Percentiles rank a stretch among this genome's conserved stretches.
phyloP scores from a whole-genome alignment of 2,888 invertebrate species.

The Monochamus alternatus region DNA sequence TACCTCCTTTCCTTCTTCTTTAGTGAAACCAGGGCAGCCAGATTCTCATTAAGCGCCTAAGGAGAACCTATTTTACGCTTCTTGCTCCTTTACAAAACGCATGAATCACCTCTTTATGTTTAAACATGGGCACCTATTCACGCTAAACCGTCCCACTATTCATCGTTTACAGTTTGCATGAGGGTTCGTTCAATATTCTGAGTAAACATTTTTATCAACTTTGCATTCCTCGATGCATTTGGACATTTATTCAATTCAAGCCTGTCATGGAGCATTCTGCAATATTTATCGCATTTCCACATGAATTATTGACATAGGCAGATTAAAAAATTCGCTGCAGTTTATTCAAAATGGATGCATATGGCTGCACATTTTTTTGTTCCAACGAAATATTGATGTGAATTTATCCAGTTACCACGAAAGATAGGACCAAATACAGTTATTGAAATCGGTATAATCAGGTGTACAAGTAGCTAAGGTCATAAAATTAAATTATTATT shows the following conservation, averaged over 20 bases:
- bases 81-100: background rate
- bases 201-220: constrained; percentile 50
- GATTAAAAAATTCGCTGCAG: constrained; percentile 25
- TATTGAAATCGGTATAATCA: no score
- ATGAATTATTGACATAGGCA: constrained; percentile 44
- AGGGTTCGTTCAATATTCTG: constrained; percentile 36
- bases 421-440: no score
- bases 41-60: no score
- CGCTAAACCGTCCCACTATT: constrained; percentile 24
- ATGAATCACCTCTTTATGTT: constrained; percentile 4
- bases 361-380: constrained; percentile 5
- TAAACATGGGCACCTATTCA: constrained; percentile 6
- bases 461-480: no score
- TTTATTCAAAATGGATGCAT: constrained; percentile 20
- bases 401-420: no score
- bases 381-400: background rate
- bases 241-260: constrained; percentile 45
- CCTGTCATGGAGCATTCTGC: constrained; percentile 23
- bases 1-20: no score
- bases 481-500: no score
- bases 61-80: no score
- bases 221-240: constrained; percentile 47
- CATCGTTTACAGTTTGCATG: constrained; percentile 20
- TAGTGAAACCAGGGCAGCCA: no score
- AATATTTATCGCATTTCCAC: constrained; percentile 51